Conservation (phyloP, 2,113 vertebrate species). For the Plestiodon gilberti region DNA sequence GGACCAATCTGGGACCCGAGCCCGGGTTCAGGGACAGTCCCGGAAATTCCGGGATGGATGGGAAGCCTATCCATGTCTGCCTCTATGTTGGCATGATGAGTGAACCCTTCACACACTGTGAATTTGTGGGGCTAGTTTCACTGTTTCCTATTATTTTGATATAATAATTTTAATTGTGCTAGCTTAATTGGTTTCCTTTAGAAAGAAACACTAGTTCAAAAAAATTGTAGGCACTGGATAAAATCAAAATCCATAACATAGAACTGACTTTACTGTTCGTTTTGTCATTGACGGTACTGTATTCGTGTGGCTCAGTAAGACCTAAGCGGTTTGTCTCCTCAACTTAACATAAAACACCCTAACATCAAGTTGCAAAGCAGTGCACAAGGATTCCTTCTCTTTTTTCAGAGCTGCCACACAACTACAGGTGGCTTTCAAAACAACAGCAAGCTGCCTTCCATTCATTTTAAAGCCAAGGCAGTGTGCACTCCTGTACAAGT, state of each 20-base stretch:
- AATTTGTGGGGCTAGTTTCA: background rate
- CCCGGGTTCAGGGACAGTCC: no score
- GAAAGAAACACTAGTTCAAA: background rate
- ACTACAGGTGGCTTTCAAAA: background rate
- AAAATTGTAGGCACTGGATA: background rate
- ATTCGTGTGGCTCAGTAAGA: no score
- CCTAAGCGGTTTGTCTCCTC: accelerated
- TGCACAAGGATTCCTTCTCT: background rate
- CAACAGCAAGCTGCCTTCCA: background rate
- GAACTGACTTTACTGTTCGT: no score
- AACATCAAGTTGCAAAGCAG: background rate
- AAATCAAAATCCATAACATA: background rate
- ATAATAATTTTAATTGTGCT: background rate
- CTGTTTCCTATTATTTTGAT: background rate
- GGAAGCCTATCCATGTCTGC: background rate
- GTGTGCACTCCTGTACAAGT: background rate
- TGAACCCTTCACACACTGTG: background rate
- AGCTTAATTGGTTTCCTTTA: background rate
- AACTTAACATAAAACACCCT: accelerated
- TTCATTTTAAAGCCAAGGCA: background rate
- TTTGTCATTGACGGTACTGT: background rate
- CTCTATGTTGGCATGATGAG: background rate
- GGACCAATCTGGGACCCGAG: no score
- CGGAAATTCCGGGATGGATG: no score
- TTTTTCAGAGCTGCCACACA: background rate